These are phyloP conservation scores for Holothuria glaberrima DNA, from an alignment of 35 echinoderm and acorn worm genomes.

Conservation along the genomic window DNA sequence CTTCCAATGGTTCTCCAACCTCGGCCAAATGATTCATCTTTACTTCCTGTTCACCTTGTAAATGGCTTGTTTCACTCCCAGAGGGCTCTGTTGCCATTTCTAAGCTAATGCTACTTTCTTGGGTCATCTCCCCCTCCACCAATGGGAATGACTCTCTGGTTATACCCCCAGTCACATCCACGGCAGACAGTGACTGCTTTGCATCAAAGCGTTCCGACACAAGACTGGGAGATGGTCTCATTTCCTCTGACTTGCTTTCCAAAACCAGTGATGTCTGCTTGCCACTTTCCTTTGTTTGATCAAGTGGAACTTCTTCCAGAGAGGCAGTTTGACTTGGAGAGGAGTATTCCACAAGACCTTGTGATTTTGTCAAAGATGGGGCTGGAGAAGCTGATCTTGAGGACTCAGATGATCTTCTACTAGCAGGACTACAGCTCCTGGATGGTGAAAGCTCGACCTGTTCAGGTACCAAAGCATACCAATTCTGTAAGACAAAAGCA, in stretches of 20 bases:
- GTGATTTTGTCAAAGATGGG: background rate
- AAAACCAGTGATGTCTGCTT: background rate
- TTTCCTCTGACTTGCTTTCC: constrained; percentile 35
- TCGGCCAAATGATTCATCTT: background rate
- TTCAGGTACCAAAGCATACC: constrained; percentile 69
- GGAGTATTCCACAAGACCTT: constrained; percentile 33
- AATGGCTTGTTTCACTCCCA: background rate
- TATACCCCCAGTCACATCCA: constrained; percentile 21
- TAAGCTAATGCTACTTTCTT: constrained; percentile 29
- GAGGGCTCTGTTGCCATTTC: background rate
- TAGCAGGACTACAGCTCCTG: constrained; percentile 35
- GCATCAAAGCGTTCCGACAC: constrained; percentile 35
- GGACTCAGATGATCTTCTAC: background rate
- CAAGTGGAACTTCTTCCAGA: constrained; percentile 1
- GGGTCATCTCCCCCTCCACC: background rate
- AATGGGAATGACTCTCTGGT: constrained; percentile 37
- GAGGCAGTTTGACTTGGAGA: constrained; percentile 17
- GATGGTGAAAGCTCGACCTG: constrained; percentile 60
- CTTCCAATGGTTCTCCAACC: background rate
- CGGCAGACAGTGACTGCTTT: constrained; percentile 4
- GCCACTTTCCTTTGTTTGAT: background rate
- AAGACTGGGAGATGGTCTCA: constrained; percentile 24
- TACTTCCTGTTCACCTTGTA: background rate
- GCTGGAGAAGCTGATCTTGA: constrained; percentile 34
- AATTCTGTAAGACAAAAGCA: constrained; percentile 38